Base-by-base conservation (phyloP, 1,140 invertebrate genomes). In the Steinernema feltiae region DNA sequence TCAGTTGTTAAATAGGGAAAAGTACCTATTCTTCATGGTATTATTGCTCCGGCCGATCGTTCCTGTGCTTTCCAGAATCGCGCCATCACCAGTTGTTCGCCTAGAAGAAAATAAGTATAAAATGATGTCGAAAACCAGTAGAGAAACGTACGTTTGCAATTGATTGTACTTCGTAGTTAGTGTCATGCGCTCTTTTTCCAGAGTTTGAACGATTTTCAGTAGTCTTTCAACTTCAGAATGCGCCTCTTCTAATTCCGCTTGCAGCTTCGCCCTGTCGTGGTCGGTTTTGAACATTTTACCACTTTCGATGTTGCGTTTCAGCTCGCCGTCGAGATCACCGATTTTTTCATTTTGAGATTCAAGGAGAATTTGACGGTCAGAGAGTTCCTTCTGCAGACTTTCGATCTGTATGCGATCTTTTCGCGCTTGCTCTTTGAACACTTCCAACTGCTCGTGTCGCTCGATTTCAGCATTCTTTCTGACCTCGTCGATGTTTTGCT, bases 361-460 rank as follows among this genome's bases (percentile, higher is more conserved):
- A 32, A 80, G 24, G 24, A 80, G 76, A 17, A 80, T 76, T 70
- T 80, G 77, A 30, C 79, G 32, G 41, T 80, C 79, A 18, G 48
- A 3, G 30, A 82, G 79, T 72, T 89, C 88, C 70, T 87, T 84
- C 86, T 96, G 93, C 32, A 95, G 87, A 1, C 92, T 90, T 78
- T 96, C 93, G 29, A 95, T 83, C 88, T 95, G 95, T 90, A 94
- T 92, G 88, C 96, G 97, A 81, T 95, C 94, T 85, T 98, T 94
- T 69, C 94, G 93, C 77, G 96, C 91, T 88, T 95, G 93, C 79
- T 94, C 90, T 85, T 96, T 93, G 85, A 96, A 94, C 0, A 95
- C 88, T 84, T 97, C 94, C 75, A 94, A 89, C 86, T 98, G 95
- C 87, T 98, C 95, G 82, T 93, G 92, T 84, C 94, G 93, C 86